Conservation (phyloP, 2,113 vertebrate genomes). For the Aviceda subcristata region DNA sequence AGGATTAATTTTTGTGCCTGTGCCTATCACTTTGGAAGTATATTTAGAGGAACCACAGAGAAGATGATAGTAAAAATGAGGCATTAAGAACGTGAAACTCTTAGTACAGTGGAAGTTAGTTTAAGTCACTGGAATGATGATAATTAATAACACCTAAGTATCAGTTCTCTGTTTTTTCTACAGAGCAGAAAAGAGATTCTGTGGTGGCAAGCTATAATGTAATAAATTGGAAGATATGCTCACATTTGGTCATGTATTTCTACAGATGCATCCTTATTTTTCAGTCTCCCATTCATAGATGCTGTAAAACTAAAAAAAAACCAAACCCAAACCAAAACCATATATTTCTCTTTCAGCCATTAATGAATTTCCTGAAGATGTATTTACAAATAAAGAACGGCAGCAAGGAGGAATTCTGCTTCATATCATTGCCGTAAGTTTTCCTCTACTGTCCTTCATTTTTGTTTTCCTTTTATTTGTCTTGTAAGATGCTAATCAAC, state of each 20-base stretch:
- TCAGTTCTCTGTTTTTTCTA: neutral
- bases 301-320: neutral
- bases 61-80: neutral
- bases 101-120: neutral
- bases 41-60: neutral
- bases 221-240: neutral
- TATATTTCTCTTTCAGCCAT: slow-evolving; percentile 81
- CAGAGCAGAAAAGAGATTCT: neutral
- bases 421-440: slow-evolving; percentile 91
- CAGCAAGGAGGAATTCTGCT: slow-evolving; percentile 86
- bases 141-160: neutral
- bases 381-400: slow-evolving; percentile 88
- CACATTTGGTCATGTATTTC: neutral
- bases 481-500: neutral
- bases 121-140: neutral
- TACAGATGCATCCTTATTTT: neutral
- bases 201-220: neutral
- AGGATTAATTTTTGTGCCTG: neutral
- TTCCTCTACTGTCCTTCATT: neutral
- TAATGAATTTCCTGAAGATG: slow-evolving; percentile 91
- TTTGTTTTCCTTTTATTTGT: neutral
- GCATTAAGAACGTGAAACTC: neutral
- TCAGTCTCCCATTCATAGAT: neutral
- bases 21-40: neutral
- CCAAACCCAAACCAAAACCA: no score